Evolutionary conservation across 2,797 vertebrate genomes (phyloP).

Genomic region (Threskiornis aethiopicus): DNA sequence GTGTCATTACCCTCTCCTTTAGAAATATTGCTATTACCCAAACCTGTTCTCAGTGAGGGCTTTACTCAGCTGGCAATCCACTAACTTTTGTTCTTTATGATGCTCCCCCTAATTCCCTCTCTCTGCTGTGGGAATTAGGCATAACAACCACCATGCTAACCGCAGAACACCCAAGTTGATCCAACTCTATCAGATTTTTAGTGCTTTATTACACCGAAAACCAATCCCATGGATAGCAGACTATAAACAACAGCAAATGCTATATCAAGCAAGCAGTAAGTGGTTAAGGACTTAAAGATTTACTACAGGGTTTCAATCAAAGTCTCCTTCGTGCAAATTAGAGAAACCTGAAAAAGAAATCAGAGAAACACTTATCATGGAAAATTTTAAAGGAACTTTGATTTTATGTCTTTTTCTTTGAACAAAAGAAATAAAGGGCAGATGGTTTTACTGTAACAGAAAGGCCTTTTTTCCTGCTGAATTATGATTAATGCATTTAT

Average conservation of each 20-base stretch:
- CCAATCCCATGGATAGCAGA: constrained; percentile 75
- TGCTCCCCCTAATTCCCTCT: constrained; percentile 78
- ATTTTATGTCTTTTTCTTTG: constrained; percentile 33
- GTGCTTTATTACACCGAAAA: constrained; percentile 74
- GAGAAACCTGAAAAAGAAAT: constrained; percentile 54
- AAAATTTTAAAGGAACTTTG: constrained; percentile 35
- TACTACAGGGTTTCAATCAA: constrained; percentile 67
- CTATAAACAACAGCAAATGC: constrained; percentile 77
- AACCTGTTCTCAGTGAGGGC: constrained; percentile 81
- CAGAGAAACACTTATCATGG: neutral
- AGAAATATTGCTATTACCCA: constrained; percentile 79
- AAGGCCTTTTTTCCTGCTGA: constrained; percentile 25
- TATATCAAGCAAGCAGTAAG: constrained; percentile 65
- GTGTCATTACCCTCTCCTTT: constrained; percentile 88
- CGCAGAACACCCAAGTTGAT: constrained; percentile 91
- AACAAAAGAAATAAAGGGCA: constrained; percentile 49
- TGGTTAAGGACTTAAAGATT: constrained; percentile 71
- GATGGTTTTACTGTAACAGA: constrained; percentile 47
- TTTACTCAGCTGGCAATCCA: constrained; percentile 80
- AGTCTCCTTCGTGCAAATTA: constrained; percentile 51
- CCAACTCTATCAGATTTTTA: constrained; percentile 71
- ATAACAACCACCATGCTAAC: constrained; percentile 85
- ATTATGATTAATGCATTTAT: constrained; percentile 60
- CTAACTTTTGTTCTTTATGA: constrained; percentile 80
- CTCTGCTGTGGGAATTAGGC: constrained; percentile 87